A percentile compares a stretch with the other conserved stretches of the same genome.
These are phyloP conservation scores for Acrocephalus kingi DNA, from an alignment of 2,113 vertebrate genomes.

Conservation along the genomic window DNA sequence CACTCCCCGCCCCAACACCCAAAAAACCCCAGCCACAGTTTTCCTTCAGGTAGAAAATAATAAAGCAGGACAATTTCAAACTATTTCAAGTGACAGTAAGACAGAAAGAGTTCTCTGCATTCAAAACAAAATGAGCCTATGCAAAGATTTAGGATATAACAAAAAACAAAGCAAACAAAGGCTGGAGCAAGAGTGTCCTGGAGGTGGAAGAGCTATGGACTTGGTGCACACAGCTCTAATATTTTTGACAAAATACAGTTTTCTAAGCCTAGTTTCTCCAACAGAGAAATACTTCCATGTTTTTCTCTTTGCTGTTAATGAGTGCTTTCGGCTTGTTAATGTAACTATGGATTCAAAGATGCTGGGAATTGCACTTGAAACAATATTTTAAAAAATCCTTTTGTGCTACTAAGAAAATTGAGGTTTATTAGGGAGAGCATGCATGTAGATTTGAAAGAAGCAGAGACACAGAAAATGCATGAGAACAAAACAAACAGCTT, in stretches of 20 bases:
- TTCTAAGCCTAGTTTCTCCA: background rate
- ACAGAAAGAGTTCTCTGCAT: background rate
- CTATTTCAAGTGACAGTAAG: background rate
- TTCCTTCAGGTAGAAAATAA: background rate
- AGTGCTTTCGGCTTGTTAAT: background rate
- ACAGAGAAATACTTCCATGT: background rate
- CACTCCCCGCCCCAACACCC: fast-evolving
- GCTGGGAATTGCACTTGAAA: background rate
- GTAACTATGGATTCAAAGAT: background rate
- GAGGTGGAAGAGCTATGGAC: background rate
- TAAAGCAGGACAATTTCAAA: background rate
- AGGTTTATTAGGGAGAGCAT: background rate
- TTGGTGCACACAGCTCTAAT: background rate
- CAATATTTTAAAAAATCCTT: background rate
- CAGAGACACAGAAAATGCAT: background rate
- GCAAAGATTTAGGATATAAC: background rate
- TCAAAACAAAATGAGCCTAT: background rate
- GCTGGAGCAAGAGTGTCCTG: background rate
- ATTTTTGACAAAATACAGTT: background rate
- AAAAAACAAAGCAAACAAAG: background rate
- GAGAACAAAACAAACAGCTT: background rate
- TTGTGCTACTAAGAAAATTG: background rate
- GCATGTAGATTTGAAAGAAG: background rate
- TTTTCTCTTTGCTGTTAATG: background rate
- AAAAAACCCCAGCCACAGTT: background rate